Evolutionary conservation across 2,888 invertebrate species (phyloP).

Genomic region (Cheilosia urbana): DNA sequence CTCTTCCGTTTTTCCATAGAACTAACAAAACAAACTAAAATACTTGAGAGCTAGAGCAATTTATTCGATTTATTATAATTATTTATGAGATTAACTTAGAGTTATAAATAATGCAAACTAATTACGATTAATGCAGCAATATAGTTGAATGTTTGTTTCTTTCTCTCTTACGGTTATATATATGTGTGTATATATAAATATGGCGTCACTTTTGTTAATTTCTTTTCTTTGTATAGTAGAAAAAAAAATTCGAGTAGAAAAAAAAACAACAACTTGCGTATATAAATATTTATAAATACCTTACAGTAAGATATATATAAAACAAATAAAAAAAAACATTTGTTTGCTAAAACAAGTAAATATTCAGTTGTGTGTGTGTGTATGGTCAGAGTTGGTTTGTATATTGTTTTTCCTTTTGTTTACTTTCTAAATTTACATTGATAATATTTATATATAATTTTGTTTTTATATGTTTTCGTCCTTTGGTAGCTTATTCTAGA

Average conservation of each 20-base stretch:
- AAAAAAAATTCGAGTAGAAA: conserved; percentile 69
- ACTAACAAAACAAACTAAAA: conserved; percentile 29
- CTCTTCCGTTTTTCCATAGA: conserved; percentile 30
- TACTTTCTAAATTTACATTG: conserved; percentile 72
- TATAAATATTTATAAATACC: conserved; percentile 73
- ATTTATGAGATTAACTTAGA: conserved; percentile 58
- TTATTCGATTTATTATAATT: conserved; percentile 35
- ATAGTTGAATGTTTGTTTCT: conserved; percentile 30
- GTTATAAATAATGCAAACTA: conserved; percentile 53
- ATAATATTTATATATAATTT: conserved; percentile 68
- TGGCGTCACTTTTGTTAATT: conserved; percentile 59
- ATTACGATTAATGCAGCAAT: conserved; percentile 67
- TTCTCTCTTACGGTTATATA: conserved; percentile 1
- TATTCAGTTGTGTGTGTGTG: conserved; percentile 67
- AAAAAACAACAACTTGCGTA: conserved; percentile 63
- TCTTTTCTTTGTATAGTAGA: conserved; percentile 67
- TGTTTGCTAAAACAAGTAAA: conserved; percentile 69
- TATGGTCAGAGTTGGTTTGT: conserved; percentile 60
- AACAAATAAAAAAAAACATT: conserved; percentile 39
- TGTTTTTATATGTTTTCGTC: conserved; percentile 67
- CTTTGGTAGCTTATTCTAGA: conserved; percentile 74
- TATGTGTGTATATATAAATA: conserved; percentile 65
- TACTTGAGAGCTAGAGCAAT: conserved; percentile 52
- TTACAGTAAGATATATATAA: conserved; percentile 60
- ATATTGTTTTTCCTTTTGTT: conserved; percentile 29